phyloP scores from a whole-genome alignment of 2,113 vertebrate species.

The Philantomba maxwellii region DNA sequence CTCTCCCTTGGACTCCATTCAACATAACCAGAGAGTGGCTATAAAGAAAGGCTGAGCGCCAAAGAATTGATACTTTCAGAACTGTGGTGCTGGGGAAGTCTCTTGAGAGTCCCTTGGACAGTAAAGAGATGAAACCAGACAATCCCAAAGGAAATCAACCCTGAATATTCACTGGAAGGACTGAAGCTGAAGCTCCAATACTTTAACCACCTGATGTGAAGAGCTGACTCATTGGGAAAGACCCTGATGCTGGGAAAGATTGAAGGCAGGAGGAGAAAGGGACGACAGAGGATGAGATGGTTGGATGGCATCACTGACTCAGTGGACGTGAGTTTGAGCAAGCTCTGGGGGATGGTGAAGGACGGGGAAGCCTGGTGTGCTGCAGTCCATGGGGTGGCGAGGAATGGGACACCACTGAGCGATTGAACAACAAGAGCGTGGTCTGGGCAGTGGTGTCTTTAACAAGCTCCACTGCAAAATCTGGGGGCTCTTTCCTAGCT shows the following conservation, averaged over 20 bases:
- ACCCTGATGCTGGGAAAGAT: neutral
- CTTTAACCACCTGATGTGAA: neutral
- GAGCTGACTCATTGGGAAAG: neutral
- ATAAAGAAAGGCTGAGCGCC: neutral
- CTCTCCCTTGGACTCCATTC: neutral
- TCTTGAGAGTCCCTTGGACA: neutral
- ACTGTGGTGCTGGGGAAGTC: neutral
- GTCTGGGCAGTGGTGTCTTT: neutral
- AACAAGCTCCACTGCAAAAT: neutral
- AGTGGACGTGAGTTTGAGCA: neutral
- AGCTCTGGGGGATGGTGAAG: neutral
- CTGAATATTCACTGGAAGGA: neutral
- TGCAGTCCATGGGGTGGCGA: neutral
- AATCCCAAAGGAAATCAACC: neutral
- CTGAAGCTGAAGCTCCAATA: neutral
- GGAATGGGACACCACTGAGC: neutral
- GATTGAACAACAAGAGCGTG: neutral
- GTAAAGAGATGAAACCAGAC: neutral
- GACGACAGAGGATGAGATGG: neutral
- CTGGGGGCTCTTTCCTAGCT: neutral
- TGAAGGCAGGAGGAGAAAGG: neutral
- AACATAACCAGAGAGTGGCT: neutral
- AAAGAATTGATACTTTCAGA: neutral
- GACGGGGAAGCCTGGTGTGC: neutral
- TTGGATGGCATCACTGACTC: neutral